phyloP scores from a whole-genome alignment of 2,888 invertebrate species.

The Standfussiana lucernea region DNA sequence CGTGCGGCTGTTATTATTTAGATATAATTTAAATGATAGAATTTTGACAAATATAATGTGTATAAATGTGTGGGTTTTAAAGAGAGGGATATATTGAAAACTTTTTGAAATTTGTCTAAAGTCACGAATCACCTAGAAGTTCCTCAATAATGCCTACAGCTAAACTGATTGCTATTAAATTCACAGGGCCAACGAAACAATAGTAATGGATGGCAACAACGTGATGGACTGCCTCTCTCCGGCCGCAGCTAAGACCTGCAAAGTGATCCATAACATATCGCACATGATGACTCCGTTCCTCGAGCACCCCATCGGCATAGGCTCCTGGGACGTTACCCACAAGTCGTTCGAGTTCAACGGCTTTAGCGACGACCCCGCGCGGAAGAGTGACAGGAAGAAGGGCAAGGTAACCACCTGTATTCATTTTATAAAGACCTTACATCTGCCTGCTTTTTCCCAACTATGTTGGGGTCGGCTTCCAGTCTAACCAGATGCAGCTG shows the following conservation, averaged over 20 bases:
- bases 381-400: conserved; percentile 63
- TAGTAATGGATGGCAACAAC: conserved; percentile 67
- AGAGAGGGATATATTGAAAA: no score
- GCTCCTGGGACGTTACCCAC: conserved; percentile 31
- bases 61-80: no score
- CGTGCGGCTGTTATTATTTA: no score
- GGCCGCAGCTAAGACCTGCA: conserved; percentile 75
- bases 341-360: conserved; percentile 58
- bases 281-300: conserved; percentile 73
- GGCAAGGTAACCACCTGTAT: conserved; percentile 48
- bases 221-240: conserved; percentile 63
- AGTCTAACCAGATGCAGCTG: no score
- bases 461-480: no score
- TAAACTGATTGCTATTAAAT: conserved; percentile 27
- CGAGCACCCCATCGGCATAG: conserved; percentile 39
- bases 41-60: no score
- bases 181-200: conserved; percentile 74
- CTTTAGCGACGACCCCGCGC: conserved; percentile 63
- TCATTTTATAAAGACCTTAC: no score
- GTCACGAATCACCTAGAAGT: no score
- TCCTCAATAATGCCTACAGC: no score
- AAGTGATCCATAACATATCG: conserved; percentile 75
- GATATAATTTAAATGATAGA: no score
- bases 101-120: no score
- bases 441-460: no score